These are phyloP conservation scores for Lepidurus arcticus DNA, from an alignment of 1,140 invertebrate species.

Conservation along the genomic window DNA sequence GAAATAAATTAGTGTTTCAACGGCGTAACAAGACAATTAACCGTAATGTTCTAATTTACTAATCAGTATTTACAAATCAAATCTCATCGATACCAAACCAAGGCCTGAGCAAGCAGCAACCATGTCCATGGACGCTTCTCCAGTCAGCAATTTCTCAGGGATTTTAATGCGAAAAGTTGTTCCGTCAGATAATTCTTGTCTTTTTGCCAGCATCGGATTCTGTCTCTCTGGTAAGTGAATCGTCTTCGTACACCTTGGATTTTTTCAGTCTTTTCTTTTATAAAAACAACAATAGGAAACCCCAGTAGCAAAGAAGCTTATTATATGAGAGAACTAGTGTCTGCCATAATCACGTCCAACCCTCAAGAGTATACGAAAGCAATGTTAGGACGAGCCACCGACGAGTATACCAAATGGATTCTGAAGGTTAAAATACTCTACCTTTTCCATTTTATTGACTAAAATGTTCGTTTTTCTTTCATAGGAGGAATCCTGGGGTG, in stretches of 20 bases:
- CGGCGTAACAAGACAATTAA: no score
- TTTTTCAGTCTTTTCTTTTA: background rate
- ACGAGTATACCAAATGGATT: conserved; percentile 85
- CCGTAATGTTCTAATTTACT: no score
- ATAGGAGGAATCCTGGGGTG: conserved; percentile 69
- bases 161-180: conserved; percentile 83
- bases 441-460: background rate
- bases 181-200: conserved; percentile 89
- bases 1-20: no score
- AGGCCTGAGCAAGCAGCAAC: no score
- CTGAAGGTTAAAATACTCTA: conserved; percentile 46
- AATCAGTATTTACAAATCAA: no score
- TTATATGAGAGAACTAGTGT: conserved; percentile 78
- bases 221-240: conserved; percentile 51
- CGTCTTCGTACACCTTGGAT: conserved; percentile 30
- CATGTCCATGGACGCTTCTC: background rate
- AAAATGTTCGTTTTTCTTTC: conserved; percentile 42
- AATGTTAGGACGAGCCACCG: conserved; percentile 76
- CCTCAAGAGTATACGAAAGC: conserved; percentile 73
- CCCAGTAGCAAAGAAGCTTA: conserved; percentile 62
- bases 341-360: conserved; percentile 69
- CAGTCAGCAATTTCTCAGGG: conserved; percentile 45
- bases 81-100: no score
- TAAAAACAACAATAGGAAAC: conserved; percentile 56
- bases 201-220: conserved; percentile 82